These are phyloP conservation scores for Zosterops japonicus DNA, from an alignment of 2,113 vertebrate species.

Conservation along the genomic window DNA sequence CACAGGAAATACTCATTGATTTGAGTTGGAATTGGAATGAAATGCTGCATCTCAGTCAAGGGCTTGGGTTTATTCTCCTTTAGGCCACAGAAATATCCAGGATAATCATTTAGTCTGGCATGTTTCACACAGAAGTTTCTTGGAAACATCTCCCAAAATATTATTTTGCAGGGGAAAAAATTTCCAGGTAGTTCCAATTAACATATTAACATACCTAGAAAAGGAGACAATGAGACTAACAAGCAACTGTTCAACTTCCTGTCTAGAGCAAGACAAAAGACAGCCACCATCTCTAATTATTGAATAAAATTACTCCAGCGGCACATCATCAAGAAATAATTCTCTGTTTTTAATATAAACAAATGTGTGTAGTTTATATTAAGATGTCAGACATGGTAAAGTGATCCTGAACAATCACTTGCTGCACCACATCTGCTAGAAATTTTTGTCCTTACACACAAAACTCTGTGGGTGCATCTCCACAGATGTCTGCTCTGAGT, in stretches of 20 bases:
- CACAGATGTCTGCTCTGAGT: neutral
- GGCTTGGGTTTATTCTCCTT: neutral
- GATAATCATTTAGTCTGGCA: neutral
- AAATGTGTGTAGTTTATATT: slow-evolving; percentile 2
- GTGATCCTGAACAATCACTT: slow-evolving; percentile 21
- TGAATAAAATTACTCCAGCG: neutral
- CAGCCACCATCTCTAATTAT: neutral
- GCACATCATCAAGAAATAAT: neutral
- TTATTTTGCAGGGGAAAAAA: neutral
- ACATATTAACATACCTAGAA: neutral
- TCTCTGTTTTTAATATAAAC: slow-evolving; percentile 14
- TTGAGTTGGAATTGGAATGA: neutral
- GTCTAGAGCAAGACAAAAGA: neutral
- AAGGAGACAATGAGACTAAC: neutral
- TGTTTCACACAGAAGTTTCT: neutral
- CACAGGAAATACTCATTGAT: neutral
- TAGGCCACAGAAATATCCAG: neutral
- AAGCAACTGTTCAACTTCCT: neutral
- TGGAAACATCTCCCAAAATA: neutral
- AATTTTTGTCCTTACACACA: neutral
- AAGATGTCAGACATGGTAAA: neutral
- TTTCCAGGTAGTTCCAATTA: neutral
- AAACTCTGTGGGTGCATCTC: neutral
- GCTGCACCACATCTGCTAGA: slow-evolving; percentile 6
- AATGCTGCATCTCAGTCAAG: neutral